These are phyloP conservation scores for Nymphicus hollandicus DNA, from an alignment of 2,113 vertebrate species.

Conservation along the genomic window DNA sequence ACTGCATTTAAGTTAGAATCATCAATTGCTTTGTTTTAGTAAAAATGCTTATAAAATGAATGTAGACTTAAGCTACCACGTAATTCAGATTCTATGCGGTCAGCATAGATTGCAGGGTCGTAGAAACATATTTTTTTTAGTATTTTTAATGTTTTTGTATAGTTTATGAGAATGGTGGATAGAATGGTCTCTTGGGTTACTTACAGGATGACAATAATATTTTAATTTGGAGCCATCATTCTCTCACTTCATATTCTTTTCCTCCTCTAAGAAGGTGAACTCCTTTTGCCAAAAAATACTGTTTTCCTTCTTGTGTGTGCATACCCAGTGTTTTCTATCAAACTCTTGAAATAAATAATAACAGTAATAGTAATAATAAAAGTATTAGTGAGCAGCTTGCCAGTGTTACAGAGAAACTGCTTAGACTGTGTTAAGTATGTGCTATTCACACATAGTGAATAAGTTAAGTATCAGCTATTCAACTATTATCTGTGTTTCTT, in stretches of 20 bases:
- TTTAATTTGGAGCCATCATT: neutral
- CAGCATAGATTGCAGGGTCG: neutral
- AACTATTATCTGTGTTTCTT: neutral
- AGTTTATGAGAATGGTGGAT: neutral
- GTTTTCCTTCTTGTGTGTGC: neutral
- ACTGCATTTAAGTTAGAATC: neutral
- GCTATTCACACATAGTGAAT: too few species aligned
- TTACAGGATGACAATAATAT: neutral
- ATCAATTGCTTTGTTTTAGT: neutral
- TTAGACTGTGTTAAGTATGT: neutral
- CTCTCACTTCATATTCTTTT: neutral
- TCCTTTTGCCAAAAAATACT: neutral
- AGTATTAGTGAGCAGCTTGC: neutral
- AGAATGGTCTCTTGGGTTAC: neutral
- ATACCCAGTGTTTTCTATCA: neutral
- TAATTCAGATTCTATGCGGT: neutral
- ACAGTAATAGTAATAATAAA: neutral
- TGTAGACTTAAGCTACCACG: neutral
- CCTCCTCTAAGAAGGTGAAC: neutral
- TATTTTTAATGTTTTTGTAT: neutral
- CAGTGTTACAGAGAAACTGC: neutral
- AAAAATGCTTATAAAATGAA: neutral
- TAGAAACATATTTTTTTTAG: neutral
- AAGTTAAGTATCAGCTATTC: neutral
- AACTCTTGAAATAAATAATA: neutral